Percentiles rank a stretch among this genome's conserved stretches.
Conservation (phyloP, 37 sponge, comb jelly and placozoan species). For the Halichondria panicea region DNA sequence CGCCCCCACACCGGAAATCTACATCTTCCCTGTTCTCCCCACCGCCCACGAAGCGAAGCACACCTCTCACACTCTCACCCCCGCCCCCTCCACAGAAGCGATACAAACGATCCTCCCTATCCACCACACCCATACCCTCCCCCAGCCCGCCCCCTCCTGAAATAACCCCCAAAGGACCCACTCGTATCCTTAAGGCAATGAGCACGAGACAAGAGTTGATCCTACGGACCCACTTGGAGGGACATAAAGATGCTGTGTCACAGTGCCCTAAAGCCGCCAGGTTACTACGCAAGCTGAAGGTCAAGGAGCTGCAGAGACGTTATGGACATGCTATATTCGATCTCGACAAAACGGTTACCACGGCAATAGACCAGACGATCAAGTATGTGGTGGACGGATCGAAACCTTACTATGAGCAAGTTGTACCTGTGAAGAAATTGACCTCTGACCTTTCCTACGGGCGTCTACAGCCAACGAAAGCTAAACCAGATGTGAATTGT, state of each 20-base stretch:
- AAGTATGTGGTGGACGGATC: slow-evolving; percentile 21
- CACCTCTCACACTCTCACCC: too few species aligned
- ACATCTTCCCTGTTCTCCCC: background rate
- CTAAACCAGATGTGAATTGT: too few species aligned
- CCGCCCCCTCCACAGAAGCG: too few species aligned
- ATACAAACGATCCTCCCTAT: background rate
- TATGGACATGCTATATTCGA: slow-evolving; percentile 30
- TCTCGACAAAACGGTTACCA: slow-evolving; percentile 3
- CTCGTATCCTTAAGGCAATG: background rate
- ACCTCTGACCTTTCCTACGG: background rate
- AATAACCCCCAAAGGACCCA: background rate
- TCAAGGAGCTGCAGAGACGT: slow-evolving; percentile 17
- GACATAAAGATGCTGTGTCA: background rate
- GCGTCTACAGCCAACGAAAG: background rate
- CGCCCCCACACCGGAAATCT: background rate
- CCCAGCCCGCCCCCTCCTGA: background rate
- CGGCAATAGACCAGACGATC: slow-evolving; percentile 11
- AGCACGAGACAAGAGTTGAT: slow-evolving; percentile 30
- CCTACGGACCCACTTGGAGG: slow-evolving; percentile 3
- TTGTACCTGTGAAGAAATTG: slow-evolving; percentile 14
- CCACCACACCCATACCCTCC: background rate
- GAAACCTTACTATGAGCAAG: slow-evolving; percentile 41
- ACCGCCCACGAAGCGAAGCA: background rate
- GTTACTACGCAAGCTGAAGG: slow-evolving; percentile 35
- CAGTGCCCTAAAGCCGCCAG: slow-evolving; percentile 16